Evolutionary conservation across 2,113 vertebrate genomes (phyloP), one percentile per base, ranked within the genome.

Genomic region (Paracanthobrama guichenoti): DNA sequence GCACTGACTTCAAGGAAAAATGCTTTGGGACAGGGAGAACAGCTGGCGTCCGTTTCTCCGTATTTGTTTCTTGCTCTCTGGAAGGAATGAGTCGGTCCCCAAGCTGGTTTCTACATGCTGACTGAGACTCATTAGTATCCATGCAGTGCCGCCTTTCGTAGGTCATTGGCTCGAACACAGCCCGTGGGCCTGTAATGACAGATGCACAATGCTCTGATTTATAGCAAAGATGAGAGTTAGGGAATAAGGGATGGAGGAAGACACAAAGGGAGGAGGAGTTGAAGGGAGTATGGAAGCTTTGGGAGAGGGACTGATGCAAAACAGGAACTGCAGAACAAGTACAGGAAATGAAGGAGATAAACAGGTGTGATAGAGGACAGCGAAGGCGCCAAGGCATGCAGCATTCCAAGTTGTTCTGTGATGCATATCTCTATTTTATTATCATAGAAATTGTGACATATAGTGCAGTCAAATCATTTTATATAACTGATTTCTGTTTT

Each of bases 331-430:
- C 60, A 85, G 83, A 86, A 85, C 69, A 57, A 84, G 82, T 67
- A 39, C 59, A 88, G 85, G 87, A 88, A 87, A 81, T 64, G 69
- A 46, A 57, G 44, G 76, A 82, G 59, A 85, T 86, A 88, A 87
- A 88, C 83, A 85, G 81, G 64, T 44, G 18, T 48, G 67, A 73
- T 57, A 78, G 64, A 62, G 42, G 66, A 53, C 72, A 86, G 73
- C 31, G 66, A 35, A 50, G 31, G 44, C 66, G 39, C 67, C 72
- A 66, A 64, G 53, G 28, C 82, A 46, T 26, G 31, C 22, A 4
- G 76, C 24, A 11, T 31, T 74, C 24, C 73, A 20, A 48, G 3
- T 31, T 20, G 44, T 28, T 18, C 16, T 78, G 9, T 7, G 4
- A n/a, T 39, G 28, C 53, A 77, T 57, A n/a, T 22, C 10, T 39